Conservation (phyloP, 2,888 invertebrate genomes). For the Eurytoma adleriae region DNA sequence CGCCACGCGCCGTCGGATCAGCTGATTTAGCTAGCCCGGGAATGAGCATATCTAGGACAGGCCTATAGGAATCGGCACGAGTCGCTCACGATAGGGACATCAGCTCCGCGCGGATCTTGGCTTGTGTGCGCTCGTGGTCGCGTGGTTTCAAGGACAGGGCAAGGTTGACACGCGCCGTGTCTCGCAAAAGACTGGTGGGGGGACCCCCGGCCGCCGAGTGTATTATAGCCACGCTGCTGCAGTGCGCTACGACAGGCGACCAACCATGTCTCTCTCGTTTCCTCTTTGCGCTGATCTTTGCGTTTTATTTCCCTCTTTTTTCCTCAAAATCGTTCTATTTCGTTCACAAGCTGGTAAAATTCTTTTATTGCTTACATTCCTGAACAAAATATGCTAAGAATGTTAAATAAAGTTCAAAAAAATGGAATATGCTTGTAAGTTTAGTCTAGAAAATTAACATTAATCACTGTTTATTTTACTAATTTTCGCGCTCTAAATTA, state of each 20-base stretch:
- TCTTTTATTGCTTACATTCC: too few species aligned
- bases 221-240: neutral
- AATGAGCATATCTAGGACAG: neutral
- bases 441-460: too few species aligned
- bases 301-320: neutral
- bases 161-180: conserved; percentile 76
- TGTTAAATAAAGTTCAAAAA: too few species aligned
- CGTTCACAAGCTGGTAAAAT: too few species aligned
- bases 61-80: neutral
- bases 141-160: conserved; percentile 75
- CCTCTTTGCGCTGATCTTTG: neutral
- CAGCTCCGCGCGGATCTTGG: conserved; percentile 37
- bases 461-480: too few species aligned
- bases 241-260: neutral
- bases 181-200: conserved; percentile 51
- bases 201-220: conserved; percentile 9
- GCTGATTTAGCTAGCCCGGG: conserved; percentile 3
- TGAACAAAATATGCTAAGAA: too few species aligned
- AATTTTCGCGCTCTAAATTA: too few species aligned
- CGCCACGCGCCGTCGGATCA: neutral
- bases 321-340: too few species aligned
- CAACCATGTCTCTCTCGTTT: neutral
- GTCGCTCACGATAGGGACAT: neutral
- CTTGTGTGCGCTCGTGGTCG: conserved; percentile 69
- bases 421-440: too few species aligned